Evolutionary conservation across 1,140 invertebrate species (phyloP), one percentile per base, ranked within the genome.

Genomic region (Lepidurus packardi): DNA sequence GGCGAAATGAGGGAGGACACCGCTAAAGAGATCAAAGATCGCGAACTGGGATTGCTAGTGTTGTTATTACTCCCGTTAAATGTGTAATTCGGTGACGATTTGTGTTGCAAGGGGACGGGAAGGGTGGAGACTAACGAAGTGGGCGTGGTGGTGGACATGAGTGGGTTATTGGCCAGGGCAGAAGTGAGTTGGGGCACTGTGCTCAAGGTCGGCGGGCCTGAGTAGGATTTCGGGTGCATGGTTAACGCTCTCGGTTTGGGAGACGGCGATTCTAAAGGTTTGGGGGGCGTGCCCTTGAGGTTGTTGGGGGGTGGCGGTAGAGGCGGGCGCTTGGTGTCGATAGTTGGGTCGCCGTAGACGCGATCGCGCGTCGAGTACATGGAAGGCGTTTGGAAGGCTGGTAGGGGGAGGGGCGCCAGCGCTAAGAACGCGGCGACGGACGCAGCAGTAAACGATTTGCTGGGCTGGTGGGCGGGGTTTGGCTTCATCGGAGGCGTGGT

Each of bases 311-410:
- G 78, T 16, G 25, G 73, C 45, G 4, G 41, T 47, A 6, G 34
- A 34, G 44, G 73, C 8, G 41, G 24, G 21, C 75, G 65, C 73
- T 74, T 78, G 42, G 75, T 74, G 73, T 78, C 78, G 13, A 78
- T 13, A 10, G 21, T 74, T 16, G 78, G 78, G 75, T 78, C 73
- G 41, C 65, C 78, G 78, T 74, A 78, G 78, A 78, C 75, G 7
- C 73, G 73, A 21, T 47, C 43, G 0, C 73, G 45, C n/a, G 78
- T 42, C 9, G 53, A 73, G 73, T 75, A 78, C 42, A 78, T 78
- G 73, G 78, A 78, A 42, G 78, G 78, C n/a, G 78, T 78, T 45
- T 73, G 43, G 45, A 74, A 73, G 34, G 73, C 73, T 16, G 78
- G 78, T 16, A 74, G 16, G 21, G 78, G 78, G 11, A 74, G 65